Conservation (phyloP, 2,113 vertebrate genomes). For the Pseudopipra pipra region DNA sequence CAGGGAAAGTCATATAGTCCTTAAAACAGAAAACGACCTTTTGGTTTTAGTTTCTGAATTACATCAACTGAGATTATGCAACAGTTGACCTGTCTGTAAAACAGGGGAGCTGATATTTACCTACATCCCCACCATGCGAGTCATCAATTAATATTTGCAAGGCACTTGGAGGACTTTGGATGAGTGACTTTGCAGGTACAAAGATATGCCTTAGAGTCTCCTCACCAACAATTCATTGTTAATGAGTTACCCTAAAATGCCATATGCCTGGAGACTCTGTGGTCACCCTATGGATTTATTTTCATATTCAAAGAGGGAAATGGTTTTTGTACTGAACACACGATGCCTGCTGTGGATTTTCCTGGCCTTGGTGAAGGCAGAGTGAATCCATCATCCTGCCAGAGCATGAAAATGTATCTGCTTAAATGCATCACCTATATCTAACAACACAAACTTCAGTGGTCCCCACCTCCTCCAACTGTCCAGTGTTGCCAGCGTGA, state of each 20-base stretch:
- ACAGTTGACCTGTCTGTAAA: background rate
- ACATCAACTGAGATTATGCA: background rate
- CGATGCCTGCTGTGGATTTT: background rate
- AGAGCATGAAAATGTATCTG: background rate
- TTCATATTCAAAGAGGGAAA: background rate
- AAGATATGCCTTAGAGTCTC: rapidly evolving
- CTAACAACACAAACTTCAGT: background rate
- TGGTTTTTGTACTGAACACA: background rate
- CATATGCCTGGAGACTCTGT: background rate
- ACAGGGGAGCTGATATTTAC: background rate
- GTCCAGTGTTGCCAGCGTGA: background rate
- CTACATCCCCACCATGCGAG: background rate
- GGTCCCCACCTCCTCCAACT: background rate
- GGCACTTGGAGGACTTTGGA: constrained; percentile 23
- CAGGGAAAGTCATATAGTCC: background rate
- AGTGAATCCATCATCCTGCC: background rate
- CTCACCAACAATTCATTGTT: rapidly evolving
- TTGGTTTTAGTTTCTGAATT: constrained; percentile 54
- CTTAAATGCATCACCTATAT: background rate
- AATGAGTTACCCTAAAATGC: background rate
- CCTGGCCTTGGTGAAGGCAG: background rate
- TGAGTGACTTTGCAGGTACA: background rate
- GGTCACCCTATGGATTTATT: background rate
- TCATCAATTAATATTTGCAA: background rate
- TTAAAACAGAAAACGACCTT: background rate